Conservation (phyloP, 2,113 vertebrate genomes). For the Aviceda subcristata region DNA sequence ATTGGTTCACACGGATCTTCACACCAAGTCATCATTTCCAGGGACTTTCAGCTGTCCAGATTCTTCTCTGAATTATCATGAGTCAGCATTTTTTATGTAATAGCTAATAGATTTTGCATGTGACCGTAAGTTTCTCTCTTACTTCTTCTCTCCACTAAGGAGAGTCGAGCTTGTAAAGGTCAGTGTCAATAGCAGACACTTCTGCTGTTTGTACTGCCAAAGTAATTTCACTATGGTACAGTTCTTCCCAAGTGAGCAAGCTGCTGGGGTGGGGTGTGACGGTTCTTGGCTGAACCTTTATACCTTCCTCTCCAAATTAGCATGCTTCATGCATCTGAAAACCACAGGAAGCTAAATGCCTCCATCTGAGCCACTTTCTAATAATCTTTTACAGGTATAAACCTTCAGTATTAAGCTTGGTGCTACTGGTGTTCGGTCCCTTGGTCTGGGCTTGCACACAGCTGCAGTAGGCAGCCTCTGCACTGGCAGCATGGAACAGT, state of each 20-base stretch:
- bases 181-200: fast-evolving
- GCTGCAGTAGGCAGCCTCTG: not conserved
- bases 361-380: not conserved
- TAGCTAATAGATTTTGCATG: not conserved
- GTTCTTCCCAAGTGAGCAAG: not conserved
- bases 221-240: not conserved
- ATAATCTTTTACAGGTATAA: not conserved
- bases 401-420: not conserved
- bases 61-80: not conserved
- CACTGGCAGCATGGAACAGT: not conserved
- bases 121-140: not conserved
- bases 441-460: not conserved
- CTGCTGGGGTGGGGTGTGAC: not conserved
- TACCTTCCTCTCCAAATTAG: not conserved
- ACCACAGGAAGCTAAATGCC: not conserved
- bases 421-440: not conserved
- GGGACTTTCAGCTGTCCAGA: not conserved
- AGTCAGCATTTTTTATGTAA: not conserved
- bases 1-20: not conserved
- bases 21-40: not conserved
- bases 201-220: not conserved
- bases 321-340: not conserved
- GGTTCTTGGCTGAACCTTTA: not conserved
- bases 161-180: not conserved
- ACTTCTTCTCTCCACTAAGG: no score